Base-by-base conservation (phyloP, 1,140 invertebrate genomes). In the Atta texana region DNA sequence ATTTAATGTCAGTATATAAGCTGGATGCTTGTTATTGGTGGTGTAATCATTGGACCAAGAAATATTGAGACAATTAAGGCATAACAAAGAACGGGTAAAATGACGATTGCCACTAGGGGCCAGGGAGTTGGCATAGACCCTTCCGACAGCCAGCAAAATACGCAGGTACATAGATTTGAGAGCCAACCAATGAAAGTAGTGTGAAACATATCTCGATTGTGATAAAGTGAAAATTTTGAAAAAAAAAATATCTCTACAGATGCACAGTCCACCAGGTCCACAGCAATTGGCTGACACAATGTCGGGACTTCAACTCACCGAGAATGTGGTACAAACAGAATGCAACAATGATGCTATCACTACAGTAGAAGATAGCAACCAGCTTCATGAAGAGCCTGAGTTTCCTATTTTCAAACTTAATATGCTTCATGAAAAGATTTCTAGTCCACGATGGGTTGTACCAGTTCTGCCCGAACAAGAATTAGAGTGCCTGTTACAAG, bases 381-480 rank as follows among this genome's bases (percentile, higher is more conserved):
- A 95, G 84, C 93, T 94, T 66, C 91, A 94, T 59, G 93, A 93
- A 39, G 97, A 97, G 90, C 97, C 97, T 59, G 96, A 97, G 80
- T 99, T 99, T 96, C 98, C 98, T 82, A 96, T 97, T 92, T 96
- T 97, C 69, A 98, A 99, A 95, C 95, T 99, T 92, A 97, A 97
- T 80, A 97, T 97, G 88, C 95, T 99, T 90, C 98, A 99, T 96
- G 98, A 99, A 95, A 99, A 99, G 97, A 99, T 99, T 94, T 97
- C 97, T 86, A 98, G 97, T 96, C 97, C 98, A 87, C 96, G 98
- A 92, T 99, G 99, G 99, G 98, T 99, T 74, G 98, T 99, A 28
- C 99, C 99, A 61, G 99, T 99, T 55, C 96, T 99, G 91, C 98
- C 99, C 7, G 98, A 99, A 92, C 98, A 99, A 95, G 98, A 99